Conservation (phyloP, 1,140 invertebrate genomes). For the Temnothorax longispinosus region DNA sequence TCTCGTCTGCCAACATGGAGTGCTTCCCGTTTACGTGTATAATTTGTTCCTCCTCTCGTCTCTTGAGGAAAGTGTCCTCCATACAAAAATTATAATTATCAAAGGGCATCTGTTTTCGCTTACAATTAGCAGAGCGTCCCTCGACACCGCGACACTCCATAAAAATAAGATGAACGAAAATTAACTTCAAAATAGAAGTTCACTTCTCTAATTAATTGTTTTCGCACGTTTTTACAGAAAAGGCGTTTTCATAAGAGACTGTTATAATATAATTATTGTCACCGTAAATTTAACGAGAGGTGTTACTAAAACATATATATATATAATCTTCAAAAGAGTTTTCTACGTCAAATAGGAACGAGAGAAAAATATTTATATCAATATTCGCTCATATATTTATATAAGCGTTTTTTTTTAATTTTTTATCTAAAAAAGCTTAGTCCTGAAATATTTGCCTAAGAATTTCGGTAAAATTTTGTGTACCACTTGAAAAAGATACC, state of each 20-base stretch:
- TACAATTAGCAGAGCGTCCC: background rate
- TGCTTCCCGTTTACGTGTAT: slow-evolving; percentile 56
- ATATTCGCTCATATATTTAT: background rate
- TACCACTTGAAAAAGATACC: background rate
- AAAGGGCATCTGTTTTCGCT: slow-evolving; percentile 26
- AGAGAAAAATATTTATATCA: background rate
- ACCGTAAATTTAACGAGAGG: background rate
- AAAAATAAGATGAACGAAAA: slow-evolving; percentile 16
- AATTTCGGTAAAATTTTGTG: background rate
- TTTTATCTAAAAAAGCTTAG: background rate
- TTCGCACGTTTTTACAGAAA: background rate
- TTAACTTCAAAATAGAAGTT: slow-evolving; percentile 11
- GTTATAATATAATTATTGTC: background rate
- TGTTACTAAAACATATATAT: background rate
- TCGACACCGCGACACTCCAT: background rate
- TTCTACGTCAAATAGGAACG: background rate
- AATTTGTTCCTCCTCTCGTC: slow-evolving; percentile 31
- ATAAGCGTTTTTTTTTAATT: background rate
- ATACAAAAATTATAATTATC: slow-evolving; percentile 50
- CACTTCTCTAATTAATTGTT: slow-evolving; percentile 15
- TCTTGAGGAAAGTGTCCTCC: slow-evolving; percentile 26
- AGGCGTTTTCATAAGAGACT: background rate
- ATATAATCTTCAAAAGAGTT: background rate
- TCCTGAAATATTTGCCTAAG: background rate
- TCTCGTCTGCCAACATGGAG: slow-evolving; percentile 21